Base-by-base conservation (phyloP, 2,888 invertebrate species). In the Epistrophella euchroma region DNA sequence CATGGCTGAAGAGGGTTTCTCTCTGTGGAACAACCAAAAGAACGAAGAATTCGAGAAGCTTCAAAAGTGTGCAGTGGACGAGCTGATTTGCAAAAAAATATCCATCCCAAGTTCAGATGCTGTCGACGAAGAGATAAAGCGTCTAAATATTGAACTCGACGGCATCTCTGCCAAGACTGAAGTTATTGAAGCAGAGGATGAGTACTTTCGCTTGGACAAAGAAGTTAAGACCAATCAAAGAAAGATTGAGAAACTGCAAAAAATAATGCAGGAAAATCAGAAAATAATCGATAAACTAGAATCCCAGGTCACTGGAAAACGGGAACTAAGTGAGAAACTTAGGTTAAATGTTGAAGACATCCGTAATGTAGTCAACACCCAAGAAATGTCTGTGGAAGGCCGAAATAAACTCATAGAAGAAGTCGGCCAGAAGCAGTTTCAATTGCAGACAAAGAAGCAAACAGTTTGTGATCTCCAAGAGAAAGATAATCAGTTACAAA, bases 1-100 rank as follows among this genome's bases (percentile, higher is more conserved):
- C 0, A 88, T 89, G 58, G 88, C 90, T 0, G 89, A 89, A n/a
- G 89, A 90, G 4, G 90, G 91, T 2, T 92, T 91, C 70, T 74
- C 74, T 6, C 60, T 91, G 28, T 91, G 91, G 91, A 90, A 92
- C 58, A 90, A 90, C 11, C 88, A 90, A 5, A 88, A 88, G 5
- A 87, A 88, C 45, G 89, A 90, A 0, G 91, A 92, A 55, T 90
- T 90, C 32, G 76, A 84, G 4, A 84, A 82, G 9, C 47, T 91
- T 4, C 89, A 91, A 76, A 71, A 87, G 3, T 74, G 88, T 3
- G 89, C 89, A 1, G 82, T 90, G 11, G 89, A 91, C 72, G 74
- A 79, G 22, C 78, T 92, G 0, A 88, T 91, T 2, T 88, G 76
- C 40, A 89, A 88, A 71, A 88, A 88, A 2, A 88, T 89, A 17